Evolutionary conservation across 2,113 vertebrate species (phyloP), one percentile per base, ranked within the genome.

Genomic region (Steatornis caripensis): DNA sequence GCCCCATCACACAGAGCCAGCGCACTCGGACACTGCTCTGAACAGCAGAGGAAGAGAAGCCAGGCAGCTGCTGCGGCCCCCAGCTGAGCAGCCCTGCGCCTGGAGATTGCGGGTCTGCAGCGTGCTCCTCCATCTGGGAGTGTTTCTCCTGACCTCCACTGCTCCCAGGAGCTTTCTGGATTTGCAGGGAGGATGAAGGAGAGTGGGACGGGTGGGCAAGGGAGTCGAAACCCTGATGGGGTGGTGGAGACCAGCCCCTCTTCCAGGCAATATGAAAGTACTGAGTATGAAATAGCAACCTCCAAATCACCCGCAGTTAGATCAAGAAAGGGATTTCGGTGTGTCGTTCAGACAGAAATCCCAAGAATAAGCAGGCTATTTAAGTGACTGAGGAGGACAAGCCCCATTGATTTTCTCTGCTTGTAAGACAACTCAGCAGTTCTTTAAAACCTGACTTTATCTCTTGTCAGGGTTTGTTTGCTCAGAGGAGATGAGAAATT

Each of bases 41-140:
- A n/a, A 12, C 16, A 2, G 27, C 0, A 1, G 3, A 6, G 10
- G 32, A 27, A 30, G 69, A 23, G 60, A 15, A 72, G 48, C 8
- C 11, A 0, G 36, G 54, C 37, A 15, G 49, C 29, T 9, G 4
- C 48, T 2, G 2, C 1, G 12, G 20, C 21, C 21, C 48, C 29
- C 24, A 2, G 48, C 6, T 0, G 14, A n/a, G 76, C 66, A 36
- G 9, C 0, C 1, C 43, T 21, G 34, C 51, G 39, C 51, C 24
- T 6, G 32, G 27, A 62, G 21, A 3, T 60, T 41, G 14, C 0
- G 2, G 17, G 37, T 21, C n/a, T 2, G 0, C 5, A 24, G 24
- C 0, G 0, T 14, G 0, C 21, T 32, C 5, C 43, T 58, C 39
- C 1, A 1, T 9, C 27, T 0, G 1, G 13, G 15, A 17, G 34